These are phyloP conservation scores for Philopedon plagiatum DNA, from an alignment of 2,888 invertebrate genomes.

Conservation along the genomic window DNA sequence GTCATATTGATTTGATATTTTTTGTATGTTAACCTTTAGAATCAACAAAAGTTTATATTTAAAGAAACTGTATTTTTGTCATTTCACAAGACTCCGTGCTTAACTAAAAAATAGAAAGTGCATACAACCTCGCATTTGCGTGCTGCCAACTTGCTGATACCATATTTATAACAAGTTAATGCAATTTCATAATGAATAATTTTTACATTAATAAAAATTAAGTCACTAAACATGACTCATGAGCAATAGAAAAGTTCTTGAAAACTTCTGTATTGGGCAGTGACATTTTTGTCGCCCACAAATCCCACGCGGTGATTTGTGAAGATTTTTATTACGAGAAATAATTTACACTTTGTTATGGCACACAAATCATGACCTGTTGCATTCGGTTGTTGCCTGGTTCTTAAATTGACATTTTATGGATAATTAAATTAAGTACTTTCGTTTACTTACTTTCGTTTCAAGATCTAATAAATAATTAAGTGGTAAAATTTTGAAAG, in stretches of 20 bases:
- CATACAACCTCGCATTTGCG: too few species aligned
- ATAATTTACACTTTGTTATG: neutral
- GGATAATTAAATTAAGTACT: neutral
- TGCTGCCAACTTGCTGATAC: too few species aligned
- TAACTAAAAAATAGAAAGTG: too few species aligned
- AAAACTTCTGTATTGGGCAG: neutral
- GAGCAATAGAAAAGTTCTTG: neutral
- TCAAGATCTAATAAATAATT: too few species aligned
- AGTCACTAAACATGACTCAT: neutral
- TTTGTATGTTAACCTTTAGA: too few species aligned
- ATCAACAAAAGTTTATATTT: too few species aligned
- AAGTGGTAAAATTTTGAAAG: too few species aligned
- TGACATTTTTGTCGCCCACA: constrained; percentile 14
- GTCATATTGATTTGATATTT: too few species aligned
- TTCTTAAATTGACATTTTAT: neutral
- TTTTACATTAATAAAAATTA: neutral
- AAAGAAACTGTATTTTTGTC: too few species aligned
- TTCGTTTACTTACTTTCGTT: too few species aligned
- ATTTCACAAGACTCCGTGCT: too few species aligned
- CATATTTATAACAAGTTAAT: too few species aligned
- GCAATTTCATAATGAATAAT: neutral
- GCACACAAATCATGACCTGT: neutral
- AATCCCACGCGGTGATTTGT: neutral
- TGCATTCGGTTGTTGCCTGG: neutral
- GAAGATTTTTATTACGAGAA: neutral